Conservation (phyloP, 2,888 invertebrate genomes). For the Hoplodrina blanda region DNA sequence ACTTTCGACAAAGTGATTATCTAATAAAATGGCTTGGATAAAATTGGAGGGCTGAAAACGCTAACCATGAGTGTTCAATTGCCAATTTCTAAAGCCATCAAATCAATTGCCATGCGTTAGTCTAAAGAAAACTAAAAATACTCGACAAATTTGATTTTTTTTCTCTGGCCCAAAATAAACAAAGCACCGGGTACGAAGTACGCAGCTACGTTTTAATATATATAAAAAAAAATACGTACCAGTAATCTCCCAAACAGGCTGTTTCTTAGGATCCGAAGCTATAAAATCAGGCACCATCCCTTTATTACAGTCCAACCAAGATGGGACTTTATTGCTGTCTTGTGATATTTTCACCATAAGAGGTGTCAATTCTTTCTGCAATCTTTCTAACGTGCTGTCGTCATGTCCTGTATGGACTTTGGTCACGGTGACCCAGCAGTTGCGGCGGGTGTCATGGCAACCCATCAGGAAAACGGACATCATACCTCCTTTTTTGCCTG, state of each 20-base stretch:
- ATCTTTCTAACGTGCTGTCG: constrained; percentile 94
- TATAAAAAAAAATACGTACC: constrained; percentile 84
- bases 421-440: constrained; percentile 96
- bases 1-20: too few species aligned
- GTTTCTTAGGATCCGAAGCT: constrained; percentile 94
- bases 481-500: constrained; percentile 97
- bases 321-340: constrained; percentile 93
- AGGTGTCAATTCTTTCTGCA: constrained; percentile 92
- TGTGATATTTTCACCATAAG: constrained; percentile 95
- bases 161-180: too few species aligned
- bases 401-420: constrained; percentile 97
- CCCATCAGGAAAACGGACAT: constrained; percentile 99
- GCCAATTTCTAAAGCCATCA: too few species aligned
- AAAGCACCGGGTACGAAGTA: too few species aligned
- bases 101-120: too few species aligned
- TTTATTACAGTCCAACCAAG: constrained; percentile 95
- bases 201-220: too few species aligned
- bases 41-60: too few species aligned
- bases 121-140: too few species aligned
- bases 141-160: too few species aligned
- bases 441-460: constrained; percentile 92
- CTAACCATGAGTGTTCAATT: too few species aligned
- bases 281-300: constrained; percentile 97
- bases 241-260: constrained; percentile 98
- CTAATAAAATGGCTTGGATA: too few species aligned